A percentile compares a stretch with the other conserved stretches of the same genome.
phyloP scores from a whole-genome alignment of 2,113 vertebrate species.

The Alligator sinensis region DNA sequence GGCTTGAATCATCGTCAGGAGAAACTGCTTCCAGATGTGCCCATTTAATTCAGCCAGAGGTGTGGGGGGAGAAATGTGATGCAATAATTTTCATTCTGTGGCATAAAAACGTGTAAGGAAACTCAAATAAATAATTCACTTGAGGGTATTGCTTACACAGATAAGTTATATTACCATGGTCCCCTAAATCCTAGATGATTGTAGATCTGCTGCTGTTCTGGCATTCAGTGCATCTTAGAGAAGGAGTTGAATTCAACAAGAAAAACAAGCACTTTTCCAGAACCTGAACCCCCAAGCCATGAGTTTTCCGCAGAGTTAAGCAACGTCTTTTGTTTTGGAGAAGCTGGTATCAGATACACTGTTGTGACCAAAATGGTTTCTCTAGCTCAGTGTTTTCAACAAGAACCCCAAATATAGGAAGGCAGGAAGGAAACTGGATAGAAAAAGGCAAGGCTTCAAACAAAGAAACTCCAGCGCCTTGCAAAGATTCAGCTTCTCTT shows the following conservation, averaged over 20 bases:
- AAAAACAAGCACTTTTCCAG: neutral
- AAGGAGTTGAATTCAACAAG: neutral
- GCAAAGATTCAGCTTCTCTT: neutral
- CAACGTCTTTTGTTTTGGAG: neutral
- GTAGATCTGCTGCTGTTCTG: neutral
- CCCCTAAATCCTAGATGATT: accelerated
- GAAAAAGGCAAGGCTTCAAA: neutral
- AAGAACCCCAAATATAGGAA: neutral
- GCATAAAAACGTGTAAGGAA: neutral
- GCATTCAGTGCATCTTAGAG: neutral
- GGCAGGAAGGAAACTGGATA: neutral
- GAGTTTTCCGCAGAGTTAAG: neutral
- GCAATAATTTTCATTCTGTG: neutral
- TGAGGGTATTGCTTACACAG: neutral
- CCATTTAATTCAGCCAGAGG: accelerated
- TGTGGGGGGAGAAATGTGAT: neutral
- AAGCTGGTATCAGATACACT: neutral
- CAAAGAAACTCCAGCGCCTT: neutral
- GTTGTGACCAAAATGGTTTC: neutral
- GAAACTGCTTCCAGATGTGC: neutral
- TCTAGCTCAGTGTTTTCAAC: neutral
- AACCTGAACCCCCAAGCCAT: neutral
- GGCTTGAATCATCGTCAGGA: neutral
- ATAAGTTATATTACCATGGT: neutral
- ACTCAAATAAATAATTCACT: accelerated